Base-by-base conservation (phyloP, 2,888 invertebrate species). In the Molorchus minor region DNA sequence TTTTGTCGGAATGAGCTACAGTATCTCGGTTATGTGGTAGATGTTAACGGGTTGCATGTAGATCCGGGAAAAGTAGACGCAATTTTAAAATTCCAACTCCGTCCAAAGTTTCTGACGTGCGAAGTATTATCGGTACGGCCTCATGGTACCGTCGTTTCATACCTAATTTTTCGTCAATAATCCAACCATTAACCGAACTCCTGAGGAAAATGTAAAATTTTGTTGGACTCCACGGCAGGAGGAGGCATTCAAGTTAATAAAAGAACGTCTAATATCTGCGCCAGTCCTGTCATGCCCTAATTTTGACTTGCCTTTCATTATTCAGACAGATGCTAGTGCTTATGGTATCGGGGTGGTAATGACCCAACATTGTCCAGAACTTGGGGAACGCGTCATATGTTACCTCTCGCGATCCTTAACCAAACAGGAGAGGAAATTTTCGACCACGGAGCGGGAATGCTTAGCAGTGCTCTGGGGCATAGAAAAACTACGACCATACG, bases 221-320 rank as follows among this genome's bases (percentile, higher is more conserved):
- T 8, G 1, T n/a, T 72, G 68, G 72, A 53, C 62, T 1, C n/a
- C 21, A 1, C 61, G 65, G 7, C 64, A 59, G 47, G 54, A 69
- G 8, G 16, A 12, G 0, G 20, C 64, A 1, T 67, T 67, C 40
- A 13, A 29, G 5, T 0, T 4, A 0, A 52, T 71, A 12, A 71
- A 69, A 55, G 41, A 64, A 10, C 36, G 10, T 36, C 45, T 69
- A n/a, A 40, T 66, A 16, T 53, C 60, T 1, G 69, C 69, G 10
- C 68, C 70, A 3, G 54, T 71, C 19, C 40, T 71, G 15, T 47
- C 51, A 7, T 65, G 68, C 40, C 69, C 68, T 0, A 62, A 70
- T 51, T 69, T 69, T 41, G 15, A 8, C 2, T n/a, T 12, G n/a
- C 10, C 30, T 5, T 36, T 59, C 19, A 19, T 21, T 2, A 5